A percentile compares a stretch with the other conserved stretches of the same genome.
These are phyloP conservation scores for Pheosia tremula DNA, from an alignment of 2,888 invertebrate species.

Conservation along the genomic window DNA sequence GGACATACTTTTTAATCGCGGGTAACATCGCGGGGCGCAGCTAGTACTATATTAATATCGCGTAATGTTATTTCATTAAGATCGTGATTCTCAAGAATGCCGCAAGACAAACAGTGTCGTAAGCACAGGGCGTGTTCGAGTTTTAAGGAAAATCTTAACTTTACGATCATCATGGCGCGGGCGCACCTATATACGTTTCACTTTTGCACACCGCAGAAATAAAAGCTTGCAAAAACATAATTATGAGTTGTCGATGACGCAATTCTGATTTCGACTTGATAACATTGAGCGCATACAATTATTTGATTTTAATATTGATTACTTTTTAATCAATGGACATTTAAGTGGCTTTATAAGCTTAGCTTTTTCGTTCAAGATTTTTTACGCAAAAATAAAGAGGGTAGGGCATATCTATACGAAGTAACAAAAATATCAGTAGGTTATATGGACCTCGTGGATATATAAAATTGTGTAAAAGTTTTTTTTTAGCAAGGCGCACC, in stretches of 20 bases:
- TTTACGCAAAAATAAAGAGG: no score
- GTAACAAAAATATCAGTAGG: no score
- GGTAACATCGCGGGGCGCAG: no score
- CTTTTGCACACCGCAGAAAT: conserved; percentile 1
- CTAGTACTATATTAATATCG: no score
- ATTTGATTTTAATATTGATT: background rate
- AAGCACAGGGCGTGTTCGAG: conserved; percentile 1
- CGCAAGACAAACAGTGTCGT: conserved; percentile 4
- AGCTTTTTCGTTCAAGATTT: no score
- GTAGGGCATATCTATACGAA: no score
- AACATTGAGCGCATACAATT: background rate
- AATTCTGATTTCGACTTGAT: background rate
- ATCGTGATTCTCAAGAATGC: conserved; percentile 15
- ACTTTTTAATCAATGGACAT: no score
- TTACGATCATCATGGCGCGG: background rate
- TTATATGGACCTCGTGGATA: no score
- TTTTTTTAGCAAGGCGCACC: no score
- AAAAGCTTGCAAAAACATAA: background rate
- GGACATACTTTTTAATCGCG: no score
- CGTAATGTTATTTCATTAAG: conserved; percentile 9
- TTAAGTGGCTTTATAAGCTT: no score
- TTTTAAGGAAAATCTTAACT: conserved; percentile 5
- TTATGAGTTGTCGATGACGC: background rate
- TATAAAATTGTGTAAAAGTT: no score
- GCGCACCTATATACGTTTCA: background rate